These are phyloP conservation scores for Glandiceps talaboti DNA, from an alignment of 53 echinoderm and acorn worm species.

Conservation along the genomic window DNA sequence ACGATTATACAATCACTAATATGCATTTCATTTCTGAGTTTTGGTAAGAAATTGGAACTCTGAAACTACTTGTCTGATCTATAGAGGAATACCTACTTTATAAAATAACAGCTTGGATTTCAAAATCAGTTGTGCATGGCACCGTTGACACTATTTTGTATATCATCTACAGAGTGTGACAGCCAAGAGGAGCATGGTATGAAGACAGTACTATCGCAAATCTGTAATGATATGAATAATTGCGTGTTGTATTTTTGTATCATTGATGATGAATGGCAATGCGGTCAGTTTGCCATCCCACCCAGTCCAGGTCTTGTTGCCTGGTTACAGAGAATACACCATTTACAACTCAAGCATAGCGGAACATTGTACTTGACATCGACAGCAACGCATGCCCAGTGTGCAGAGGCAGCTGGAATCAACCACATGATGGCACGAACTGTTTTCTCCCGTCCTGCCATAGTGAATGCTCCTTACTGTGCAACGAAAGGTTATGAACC, in stretches of 20 bases:
- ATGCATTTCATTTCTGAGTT: too few relatives aligned
- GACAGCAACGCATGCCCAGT: conserved; percentile 4
- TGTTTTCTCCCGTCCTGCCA: conserved; percentile 5
- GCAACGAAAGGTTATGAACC: conserved; percentile 6
- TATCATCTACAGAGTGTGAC: background rate
- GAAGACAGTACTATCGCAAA: background rate
- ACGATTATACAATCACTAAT: too few relatives aligned
- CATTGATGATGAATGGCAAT: conserved; percentile 2
- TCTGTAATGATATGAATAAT: background rate
- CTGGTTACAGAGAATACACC: conserved; percentile 42
- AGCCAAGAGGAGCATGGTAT: background rate
- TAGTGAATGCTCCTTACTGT: conserved; percentile 7
- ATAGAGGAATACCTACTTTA: too few relatives aligned
- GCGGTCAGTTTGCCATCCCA: conserved; percentile 28
- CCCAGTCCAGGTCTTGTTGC: conserved; percentile 38
- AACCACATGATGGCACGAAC: background rate
- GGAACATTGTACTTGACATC: conserved; percentile 36
- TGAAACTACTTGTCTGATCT: too few relatives aligned
- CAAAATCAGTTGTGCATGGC: too few relatives aligned
- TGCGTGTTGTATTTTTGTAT: conserved; percentile 22
- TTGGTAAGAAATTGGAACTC: too few relatives aligned
- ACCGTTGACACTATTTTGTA: background rate
- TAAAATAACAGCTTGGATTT: too few relatives aligned
- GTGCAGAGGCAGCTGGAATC: conserved; percentile 17
- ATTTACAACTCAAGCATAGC: conserved; percentile 37